phyloP scores from a whole-genome alignment of 35 echinoderm and acorn worm genomes.

The Heliocidaris erythrogramma region DNA sequence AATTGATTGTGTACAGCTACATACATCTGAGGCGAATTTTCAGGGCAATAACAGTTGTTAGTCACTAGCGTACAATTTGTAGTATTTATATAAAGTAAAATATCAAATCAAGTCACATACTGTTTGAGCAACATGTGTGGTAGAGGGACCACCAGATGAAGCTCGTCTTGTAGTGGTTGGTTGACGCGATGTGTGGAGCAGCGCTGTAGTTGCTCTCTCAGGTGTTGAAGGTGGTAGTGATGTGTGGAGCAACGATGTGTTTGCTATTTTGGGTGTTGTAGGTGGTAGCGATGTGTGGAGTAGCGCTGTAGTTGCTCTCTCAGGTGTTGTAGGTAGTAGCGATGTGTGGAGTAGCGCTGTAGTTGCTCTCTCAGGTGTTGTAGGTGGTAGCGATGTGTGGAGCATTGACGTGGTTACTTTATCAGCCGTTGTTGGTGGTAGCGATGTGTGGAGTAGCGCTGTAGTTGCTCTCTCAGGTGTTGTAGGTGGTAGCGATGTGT shows the following conservation, averaged over 20 bases:
- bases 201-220: not conserved
- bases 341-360: not conserved
- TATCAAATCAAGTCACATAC: not conserved
- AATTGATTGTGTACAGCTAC: too few species aligned
- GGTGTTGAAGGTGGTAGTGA: not conserved
- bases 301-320: not conserved
- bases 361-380: not conserved
- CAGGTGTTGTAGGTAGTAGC: not conserved
- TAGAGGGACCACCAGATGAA: not conserved
- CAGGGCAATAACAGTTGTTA: too few species aligned
- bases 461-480: too few species aligned
- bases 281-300: not conserved
- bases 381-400: not conserved
- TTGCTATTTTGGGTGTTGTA: not conserved
- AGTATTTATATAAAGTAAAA: too few species aligned
- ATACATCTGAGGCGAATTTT: too few species aligned
- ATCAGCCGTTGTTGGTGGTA: too few species aligned
- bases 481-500: too few species aligned
- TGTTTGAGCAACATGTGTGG: not conserved
- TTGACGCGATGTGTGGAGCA: not conserved
- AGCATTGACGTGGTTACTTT: too few species aligned
- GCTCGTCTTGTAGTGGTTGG: not conserved
- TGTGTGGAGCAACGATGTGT: not conserved
- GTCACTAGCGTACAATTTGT: too few species aligned
- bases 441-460: too few species aligned